phyloP scores from a whole-genome alignment of 2,888 invertebrate genomes.

The Neoascia interrupta region DNA sequence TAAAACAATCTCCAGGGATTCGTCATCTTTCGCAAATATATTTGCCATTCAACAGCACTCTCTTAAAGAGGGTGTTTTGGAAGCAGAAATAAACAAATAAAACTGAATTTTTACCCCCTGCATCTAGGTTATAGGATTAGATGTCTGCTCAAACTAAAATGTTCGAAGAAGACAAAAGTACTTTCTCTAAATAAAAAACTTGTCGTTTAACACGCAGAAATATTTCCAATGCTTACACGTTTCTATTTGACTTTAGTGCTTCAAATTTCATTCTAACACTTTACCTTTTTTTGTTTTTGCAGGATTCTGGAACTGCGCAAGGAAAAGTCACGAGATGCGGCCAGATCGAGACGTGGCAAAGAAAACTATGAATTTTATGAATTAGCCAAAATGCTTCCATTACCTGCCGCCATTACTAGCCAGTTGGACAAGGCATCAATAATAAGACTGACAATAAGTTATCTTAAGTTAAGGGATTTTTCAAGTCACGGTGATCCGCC shows the following conservation, averaged over 20 bases:
- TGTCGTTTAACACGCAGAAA: too few relatives aligned
- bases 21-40: conserved; percentile 43
- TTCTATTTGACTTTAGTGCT: too few relatives aligned
- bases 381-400: conserved; percentile 95
- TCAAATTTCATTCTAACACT: conserved; percentile 63
- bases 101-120: too few relatives aligned
- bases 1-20: conserved; percentile 60
- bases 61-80: conserved; percentile 1
- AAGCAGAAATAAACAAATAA: too few relatives aligned
- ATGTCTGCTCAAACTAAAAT: too few relatives aligned
- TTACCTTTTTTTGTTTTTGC: conserved; percentile 79
- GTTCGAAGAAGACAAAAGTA: too few relatives aligned
- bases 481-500: conserved; percentile 97
- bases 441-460: conserved; percentile 97
- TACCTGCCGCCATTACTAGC: conserved; percentile 94
- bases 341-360: conserved; percentile 93
- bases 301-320: conserved; percentile 96
- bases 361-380: conserved; percentile 98
- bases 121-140: too few relatives aligned
- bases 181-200: too few relatives aligned
- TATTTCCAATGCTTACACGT: not conserved
- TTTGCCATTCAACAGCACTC: conserved; percentile 64
- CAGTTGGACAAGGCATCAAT: conserved; percentile 97
- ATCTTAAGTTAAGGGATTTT: conserved; percentile 96
- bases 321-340: conserved; percentile 96